phyloP scores from a whole-genome alignment of 2,888 invertebrate species.

The Heliconius ismenius region DNA sequence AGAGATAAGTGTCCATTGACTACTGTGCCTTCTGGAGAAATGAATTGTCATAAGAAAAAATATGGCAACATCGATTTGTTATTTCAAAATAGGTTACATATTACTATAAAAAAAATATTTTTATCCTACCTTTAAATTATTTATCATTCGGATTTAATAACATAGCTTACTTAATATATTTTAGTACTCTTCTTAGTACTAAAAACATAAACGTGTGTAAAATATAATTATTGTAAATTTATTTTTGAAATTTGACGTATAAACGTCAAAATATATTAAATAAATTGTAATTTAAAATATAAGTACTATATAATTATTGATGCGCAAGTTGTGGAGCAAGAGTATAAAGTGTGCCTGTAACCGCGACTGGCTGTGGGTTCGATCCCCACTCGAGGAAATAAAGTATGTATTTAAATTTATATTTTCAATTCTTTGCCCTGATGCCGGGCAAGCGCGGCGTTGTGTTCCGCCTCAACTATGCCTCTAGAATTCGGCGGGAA shows the following conservation, averaged over 20 bases:
- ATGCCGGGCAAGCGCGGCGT: too few species aligned
- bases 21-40: conserved; percentile 36
- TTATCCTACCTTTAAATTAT: conserved; percentile 25
- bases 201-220: background rate
- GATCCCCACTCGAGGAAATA: too few species aligned
- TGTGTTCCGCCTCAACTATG: too few species aligned
- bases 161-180: background rate
- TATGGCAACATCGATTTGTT: background rate
- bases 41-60: conserved; percentile 12
- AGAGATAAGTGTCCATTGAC: conserved; percentile 71
- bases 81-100: background rate
- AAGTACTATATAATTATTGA: background rate
- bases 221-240: background rate
- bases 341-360: too few species aligned
- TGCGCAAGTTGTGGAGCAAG: too few species aligned
- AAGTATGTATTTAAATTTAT: too few species aligned
- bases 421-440: too few species aligned
- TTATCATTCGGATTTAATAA: conserved; percentile 15
- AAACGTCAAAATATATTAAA: background rate
- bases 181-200: background rate
- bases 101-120: background rate
- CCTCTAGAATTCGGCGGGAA: too few species aligned
- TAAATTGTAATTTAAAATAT: background rate
- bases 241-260: background rate
- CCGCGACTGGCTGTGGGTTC: too few species aligned